These are phyloP conservation scores for Asteroscopus sphinx DNA, from an alignment of 2,888 invertebrate genomes.

Conservation along the genomic window DNA sequence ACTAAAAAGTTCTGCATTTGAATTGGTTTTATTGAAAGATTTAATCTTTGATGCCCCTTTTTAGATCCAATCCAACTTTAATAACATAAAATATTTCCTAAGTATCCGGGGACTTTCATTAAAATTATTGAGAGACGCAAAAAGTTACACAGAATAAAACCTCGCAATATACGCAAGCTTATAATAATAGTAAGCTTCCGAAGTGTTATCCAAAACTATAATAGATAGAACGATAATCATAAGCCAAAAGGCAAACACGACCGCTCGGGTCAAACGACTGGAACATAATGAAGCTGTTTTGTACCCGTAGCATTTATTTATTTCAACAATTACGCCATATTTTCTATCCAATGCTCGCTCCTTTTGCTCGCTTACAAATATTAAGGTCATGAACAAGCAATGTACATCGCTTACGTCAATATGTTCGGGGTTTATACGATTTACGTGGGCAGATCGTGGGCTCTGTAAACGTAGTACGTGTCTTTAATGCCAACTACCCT, in stretches of 20 bases:
- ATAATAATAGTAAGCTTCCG: not conserved
- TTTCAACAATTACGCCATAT: slow-evolving; percentile 4
- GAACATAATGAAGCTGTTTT: slow-evolving; percentile 57
- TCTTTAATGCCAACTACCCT: slow-evolving; percentile 63
- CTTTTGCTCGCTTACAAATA: slow-evolving; percentile 6
- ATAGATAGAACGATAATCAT: slow-evolving; percentile 19
- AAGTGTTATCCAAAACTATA: slow-evolving; percentile 1
- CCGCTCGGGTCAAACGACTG: slow-evolving; percentile 44
- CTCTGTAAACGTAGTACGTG: slow-evolving; percentile 75
- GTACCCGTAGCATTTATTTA: slow-evolving; percentile 19
- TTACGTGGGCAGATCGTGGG: slow-evolving; percentile 51
- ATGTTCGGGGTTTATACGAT: slow-evolving; percentile 44
- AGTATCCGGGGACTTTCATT: not conserved
- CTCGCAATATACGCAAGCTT: not conserved
- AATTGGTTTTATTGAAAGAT: slow-evolving; percentile 4
- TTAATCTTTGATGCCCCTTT: not conserved
- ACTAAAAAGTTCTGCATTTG: slow-evolving; percentile 13
- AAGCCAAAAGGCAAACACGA: slow-evolving; percentile 37
- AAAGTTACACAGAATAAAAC: too few species aligned
- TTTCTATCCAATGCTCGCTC: slow-evolving; percentile 13
- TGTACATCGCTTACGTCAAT: slow-evolving; percentile 52
- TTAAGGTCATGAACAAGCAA: slow-evolving; percentile 37
- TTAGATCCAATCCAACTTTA: not conserved
- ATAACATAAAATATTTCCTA: not conserved
- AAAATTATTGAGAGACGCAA: not conserved